Percentiles rank a stretch among this genome's conserved stretches.
Conservation (phyloP, 2,113 vertebrate species). For the Coryphaenoides rupestris region DNA sequence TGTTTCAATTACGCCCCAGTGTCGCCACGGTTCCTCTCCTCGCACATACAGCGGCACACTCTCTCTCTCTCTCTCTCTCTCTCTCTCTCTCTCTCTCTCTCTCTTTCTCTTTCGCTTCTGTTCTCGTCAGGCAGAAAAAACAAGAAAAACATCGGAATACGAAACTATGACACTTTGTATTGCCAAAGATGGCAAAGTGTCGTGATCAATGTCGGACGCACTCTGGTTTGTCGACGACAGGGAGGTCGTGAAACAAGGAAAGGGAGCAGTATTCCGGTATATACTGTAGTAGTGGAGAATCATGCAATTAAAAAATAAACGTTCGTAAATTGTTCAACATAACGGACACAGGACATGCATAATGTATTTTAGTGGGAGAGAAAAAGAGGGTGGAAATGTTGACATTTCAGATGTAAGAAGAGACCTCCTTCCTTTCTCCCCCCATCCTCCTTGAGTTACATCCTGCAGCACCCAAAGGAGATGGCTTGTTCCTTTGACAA, state of each 20-base stretch:
- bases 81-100: slow-evolving; percentile 44
- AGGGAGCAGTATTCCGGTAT: too few relatives aligned
- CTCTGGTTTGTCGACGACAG: too few relatives aligned
- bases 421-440: slow-evolving; percentile 21
- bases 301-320: not conserved
- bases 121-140: not conserved
- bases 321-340: slow-evolving; percentile 1
- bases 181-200: not conserved
- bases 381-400: slow-evolving; percentile 11
- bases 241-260: too few relatives aligned
- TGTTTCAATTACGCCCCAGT: slow-evolving; percentile 95
- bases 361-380: slow-evolving; percentile 3
- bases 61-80: slow-evolving; percentile 50
- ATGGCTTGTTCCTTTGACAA: slow-evolving; percentile 21
- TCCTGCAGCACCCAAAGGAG: slow-evolving; percentile 21
- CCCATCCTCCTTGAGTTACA: slow-evolving; percentile 6
- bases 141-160: not conserved
- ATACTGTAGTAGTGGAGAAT: not conserved
- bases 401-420: slow-evolving; percentile 14
- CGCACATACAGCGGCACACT: slow-evolving; percentile 73
- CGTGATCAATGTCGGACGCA: too few relatives aligned
- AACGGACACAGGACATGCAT: slow-evolving; percentile 5
- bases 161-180: not conserved
- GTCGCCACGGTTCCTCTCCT: slow-evolving; percentile 46
- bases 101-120: slow-evolving; percentile 68